These are phyloP conservation scores for Sebastes hopkinsi DNA, from an alignment of 2,797 vertebrate species.

Conservation along the genomic window DNA sequence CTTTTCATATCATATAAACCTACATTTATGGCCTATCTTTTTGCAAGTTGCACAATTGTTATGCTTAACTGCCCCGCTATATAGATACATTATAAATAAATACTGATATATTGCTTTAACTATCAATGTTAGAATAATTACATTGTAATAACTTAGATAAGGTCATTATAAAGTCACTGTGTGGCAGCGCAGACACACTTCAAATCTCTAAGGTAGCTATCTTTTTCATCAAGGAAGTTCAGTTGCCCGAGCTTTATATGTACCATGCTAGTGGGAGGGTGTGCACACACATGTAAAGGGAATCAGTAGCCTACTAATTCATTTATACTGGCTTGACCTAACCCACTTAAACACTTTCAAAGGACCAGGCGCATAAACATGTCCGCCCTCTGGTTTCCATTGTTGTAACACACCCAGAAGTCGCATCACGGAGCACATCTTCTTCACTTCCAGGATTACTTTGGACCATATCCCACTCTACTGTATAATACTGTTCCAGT, in stretches of 20 bases:
- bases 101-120: neutral
- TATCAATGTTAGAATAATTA: neutral
- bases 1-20: too few relatives aligned
- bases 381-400: constrained; percentile 37
- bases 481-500: neutral
- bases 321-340: constrained; percentile 58
- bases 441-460: neutral
- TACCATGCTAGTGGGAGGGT: constrained; percentile 10
- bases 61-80: neutral
- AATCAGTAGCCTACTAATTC: constrained; percentile 50
- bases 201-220: neutral
- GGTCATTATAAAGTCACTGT: neutral
- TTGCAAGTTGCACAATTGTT: too few relatives aligned
- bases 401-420: constrained; percentile 29
- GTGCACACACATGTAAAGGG: constrained; percentile 16
- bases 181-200: neutral
- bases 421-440: neutral
- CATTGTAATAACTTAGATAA: neutral
- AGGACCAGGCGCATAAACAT: constrained; percentile 33
- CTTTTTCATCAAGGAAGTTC: neutral
- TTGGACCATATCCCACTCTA: constrained; percentile 2
- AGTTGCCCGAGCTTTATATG: constrained; percentile 9
- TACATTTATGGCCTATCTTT: too few relatives aligned
- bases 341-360: constrained; percentile 46
- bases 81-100: neutral